These are phyloP conservation scores for Athalia circularis DNA, from an alignment of 2,888 invertebrate genomes.

Conservation along the genomic window DNA sequence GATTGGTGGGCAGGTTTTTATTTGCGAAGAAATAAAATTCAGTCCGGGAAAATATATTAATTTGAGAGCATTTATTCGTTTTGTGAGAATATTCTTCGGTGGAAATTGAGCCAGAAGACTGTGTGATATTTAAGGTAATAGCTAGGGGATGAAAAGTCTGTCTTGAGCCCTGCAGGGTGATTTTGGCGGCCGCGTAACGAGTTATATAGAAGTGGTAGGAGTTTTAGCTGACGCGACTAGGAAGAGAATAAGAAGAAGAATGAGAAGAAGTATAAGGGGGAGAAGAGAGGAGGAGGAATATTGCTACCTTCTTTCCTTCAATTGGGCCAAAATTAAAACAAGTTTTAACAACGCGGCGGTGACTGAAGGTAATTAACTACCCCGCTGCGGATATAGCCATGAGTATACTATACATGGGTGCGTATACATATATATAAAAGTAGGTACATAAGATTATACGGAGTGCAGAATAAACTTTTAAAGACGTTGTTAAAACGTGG, in stretches of 20 bases:
- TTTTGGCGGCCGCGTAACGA: conserved; percentile 11
- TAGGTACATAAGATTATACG: not conserved
- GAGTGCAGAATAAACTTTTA: conserved; percentile 29
- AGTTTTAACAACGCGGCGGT: conserved; percentile 37
- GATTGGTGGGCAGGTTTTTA: too few species aligned
- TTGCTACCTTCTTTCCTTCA: conserved; percentile 19
- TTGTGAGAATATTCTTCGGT: too few species aligned
- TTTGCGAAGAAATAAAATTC: too few species aligned
- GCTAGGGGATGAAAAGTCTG: not conserved
- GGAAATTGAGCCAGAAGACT: too few species aligned
- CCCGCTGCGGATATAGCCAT: conserved; percentile 34
- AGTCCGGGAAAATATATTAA: too few species aligned
- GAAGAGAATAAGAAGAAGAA: not conserved
- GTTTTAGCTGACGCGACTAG: not conserved
- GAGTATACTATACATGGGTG: too few species aligned
- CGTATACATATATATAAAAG: too few species aligned
- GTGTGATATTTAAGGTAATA: too few species aligned
- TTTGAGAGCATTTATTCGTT: too few species aligned
- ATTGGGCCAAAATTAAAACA: conserved; percentile 39
- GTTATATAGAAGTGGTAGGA: not conserved
- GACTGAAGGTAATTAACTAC: conserved; percentile 40
- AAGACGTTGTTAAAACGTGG: conserved; percentile 35
- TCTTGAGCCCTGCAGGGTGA: not conserved
- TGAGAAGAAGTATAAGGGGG: not conserved
- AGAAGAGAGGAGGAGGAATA: not conserved